Evolutionary conservation across 2,797 vertebrate genomes (phyloP), one percentile per base, ranked within the genome.

Genomic region (Pangasius krempfi): DNA sequence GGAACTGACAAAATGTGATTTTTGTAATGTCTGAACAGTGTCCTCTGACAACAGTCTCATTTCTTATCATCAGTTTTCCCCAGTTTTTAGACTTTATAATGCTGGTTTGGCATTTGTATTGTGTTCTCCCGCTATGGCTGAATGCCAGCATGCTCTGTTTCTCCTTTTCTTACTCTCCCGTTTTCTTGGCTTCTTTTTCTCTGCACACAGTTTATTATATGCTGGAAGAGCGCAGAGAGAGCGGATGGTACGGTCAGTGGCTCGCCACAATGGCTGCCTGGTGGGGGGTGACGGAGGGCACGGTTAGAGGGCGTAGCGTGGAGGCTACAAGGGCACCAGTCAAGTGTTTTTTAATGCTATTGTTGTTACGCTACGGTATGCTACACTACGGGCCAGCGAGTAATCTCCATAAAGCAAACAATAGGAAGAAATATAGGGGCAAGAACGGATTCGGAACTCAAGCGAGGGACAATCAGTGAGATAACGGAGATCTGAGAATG

Each of bases 191-290:
- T 83, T 37, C 44, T 89, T 27, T 68, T 86, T 91, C 72, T 86
- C 87, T 33, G 33, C 90, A 88, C 92, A 91, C 89, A 91, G n/a
- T 91, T 87, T 86, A 90, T 0, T 88, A 92, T 91, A 33, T 90
- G 91, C 84, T 79, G 47, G 91, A 92, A 90, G 88, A 92, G 93
- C 94, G 92, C 92, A 93, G 94, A 95, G 95, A 94, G 89, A 92
- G 80, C 89, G 92, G 94, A 94, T 94, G 93, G 90, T 90, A 96
- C 93, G 93, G 97, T 96, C 96, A 97, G 96, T 96, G 96, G 96
- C 91, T 96, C 87, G 90, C 90, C 95, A 96, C 94, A 93, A 95
- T 90, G 95, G 95, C 95, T 94, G 90, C 83, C 94, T 50, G 60
- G 64, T 52, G 83, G 93, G 94, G 95, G 93, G 94, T 86, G 90